These are phyloP conservation scores for Clupea harengus DNA, from an alignment of 2,113 vertebrate genomes.

Conservation along the genomic window DNA sequence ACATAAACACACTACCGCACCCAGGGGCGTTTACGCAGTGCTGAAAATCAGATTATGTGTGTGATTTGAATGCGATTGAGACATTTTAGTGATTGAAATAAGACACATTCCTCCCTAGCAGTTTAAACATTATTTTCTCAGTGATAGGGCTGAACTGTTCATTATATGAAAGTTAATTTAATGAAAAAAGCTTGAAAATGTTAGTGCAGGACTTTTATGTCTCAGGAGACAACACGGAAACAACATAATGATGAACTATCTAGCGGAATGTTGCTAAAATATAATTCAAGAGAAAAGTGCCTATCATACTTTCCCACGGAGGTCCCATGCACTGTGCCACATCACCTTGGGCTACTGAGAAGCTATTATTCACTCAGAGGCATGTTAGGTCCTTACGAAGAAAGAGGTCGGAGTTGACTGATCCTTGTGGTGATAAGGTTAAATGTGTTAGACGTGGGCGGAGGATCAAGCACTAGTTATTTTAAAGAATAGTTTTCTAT, in stretches of 20 bases:
- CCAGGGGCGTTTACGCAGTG: not conserved
- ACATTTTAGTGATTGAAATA: too few relatives aligned
- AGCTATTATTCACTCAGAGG: not conserved
- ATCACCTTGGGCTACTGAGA: not conserved
- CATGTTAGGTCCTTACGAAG: not conserved
- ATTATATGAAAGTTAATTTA: not conserved
- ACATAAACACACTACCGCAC: not conserved
- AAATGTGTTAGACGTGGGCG: not conserved
- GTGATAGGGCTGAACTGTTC: not conserved
- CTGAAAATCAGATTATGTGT: too few relatives aligned
- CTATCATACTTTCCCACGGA: constrained; percentile 1
- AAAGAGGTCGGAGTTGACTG: not conserved
- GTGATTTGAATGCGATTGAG: too few relatives aligned
- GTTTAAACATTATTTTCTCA: too few relatives aligned
- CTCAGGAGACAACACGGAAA: too few relatives aligned
- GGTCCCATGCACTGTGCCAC: not conserved
- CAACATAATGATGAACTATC: not conserved
- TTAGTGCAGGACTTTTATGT: not conserved
- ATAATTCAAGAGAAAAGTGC: not conserved
- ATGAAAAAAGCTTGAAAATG: not conserved
- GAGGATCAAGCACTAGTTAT: too few relatives aligned
- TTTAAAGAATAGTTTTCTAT: too few relatives aligned
- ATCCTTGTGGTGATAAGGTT: not conserved
- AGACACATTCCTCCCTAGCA: too few relatives aligned
- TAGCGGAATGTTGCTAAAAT: not conserved